Evolutionary conservation across 2,797 vertebrate genomes (phyloP).

Genomic region (Microhierax caerulescens): DNA sequence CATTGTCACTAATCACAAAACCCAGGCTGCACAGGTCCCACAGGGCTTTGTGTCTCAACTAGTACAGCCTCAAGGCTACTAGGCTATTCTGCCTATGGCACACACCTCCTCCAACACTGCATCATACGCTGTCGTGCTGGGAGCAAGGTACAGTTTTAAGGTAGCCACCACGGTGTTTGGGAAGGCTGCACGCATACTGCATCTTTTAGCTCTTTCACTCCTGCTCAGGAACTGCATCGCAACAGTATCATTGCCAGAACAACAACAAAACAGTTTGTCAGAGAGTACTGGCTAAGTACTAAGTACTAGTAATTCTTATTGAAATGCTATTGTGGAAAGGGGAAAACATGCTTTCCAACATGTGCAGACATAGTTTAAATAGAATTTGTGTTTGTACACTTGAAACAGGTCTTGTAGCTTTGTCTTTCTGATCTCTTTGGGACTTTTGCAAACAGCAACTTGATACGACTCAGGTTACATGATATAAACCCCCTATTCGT

Average conservation of each 20-base stretch:
- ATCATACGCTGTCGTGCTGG: neutral
- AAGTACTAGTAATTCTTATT: neutral
- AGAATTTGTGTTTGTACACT: neutral
- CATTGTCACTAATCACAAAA: neutral
- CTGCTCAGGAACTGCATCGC: neutral
- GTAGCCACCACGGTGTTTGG: neutral
- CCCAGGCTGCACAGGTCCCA: neutral
- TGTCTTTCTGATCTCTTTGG: neutral
- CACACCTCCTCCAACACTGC: neutral
- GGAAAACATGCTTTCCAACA: neutral
- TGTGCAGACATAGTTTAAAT: neutral
- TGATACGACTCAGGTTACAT: neutral
- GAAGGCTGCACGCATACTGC: rapidly evolving
- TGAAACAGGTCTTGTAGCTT: neutral
- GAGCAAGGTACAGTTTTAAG: neutral
- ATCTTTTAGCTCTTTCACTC: neutral
- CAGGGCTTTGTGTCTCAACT: neutral
- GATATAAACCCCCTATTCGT: neutral
- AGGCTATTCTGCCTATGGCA: neutral
- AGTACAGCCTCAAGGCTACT: neutral
- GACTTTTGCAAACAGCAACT: neutral
- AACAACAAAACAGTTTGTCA: neutral
- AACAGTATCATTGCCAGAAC: neutral
- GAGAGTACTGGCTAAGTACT: neutral
- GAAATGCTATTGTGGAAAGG: neutral